A percentile compares a stretch with the other conserved stretches of the same genome.
These are phyloP conservation scores for Tetheella fluctuosa DNA, from an alignment of 2,888 invertebrate species.

Conservation along the genomic window DNA sequence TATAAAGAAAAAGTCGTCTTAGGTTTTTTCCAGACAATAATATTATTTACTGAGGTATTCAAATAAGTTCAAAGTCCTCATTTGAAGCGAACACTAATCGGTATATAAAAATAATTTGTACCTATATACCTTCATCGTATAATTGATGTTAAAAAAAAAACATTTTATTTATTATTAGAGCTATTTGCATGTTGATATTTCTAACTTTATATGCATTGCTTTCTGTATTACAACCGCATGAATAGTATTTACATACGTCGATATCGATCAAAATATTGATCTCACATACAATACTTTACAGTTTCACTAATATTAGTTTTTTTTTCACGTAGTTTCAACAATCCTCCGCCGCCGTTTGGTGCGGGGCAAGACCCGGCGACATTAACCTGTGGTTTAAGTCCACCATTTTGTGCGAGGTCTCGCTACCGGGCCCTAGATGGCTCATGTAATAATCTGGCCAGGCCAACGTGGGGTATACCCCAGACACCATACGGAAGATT, in stretches of 20 bases:
- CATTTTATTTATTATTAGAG: too few species aligned
- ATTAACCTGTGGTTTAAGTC: constrained; percentile 77
- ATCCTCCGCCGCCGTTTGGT: constrained; percentile 71
- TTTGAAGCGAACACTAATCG: too few species aligned
- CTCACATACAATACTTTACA: background rate
- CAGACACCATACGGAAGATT: constrained; percentile 88
- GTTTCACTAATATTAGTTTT: background rate
- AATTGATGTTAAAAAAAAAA: too few species aligned
- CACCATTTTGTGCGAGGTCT: constrained; percentile 76
- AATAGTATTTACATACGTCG: background rate
- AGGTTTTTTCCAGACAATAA: too few species aligned
- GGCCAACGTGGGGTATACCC: constrained; percentile 92
- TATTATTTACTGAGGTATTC: too few species aligned
- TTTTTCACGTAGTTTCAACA: constrained; percentile 65
- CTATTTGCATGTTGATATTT: too few species aligned
- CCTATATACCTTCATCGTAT: too few species aligned
- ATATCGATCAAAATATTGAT: background rate
- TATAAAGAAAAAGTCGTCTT: too few species aligned
- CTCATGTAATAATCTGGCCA: constrained; percentile 95
- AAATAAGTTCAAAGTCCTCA: too few species aligned
- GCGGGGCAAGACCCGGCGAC: constrained; percentile 70
- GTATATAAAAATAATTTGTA: too few species aligned
- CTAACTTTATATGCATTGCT: background rate
- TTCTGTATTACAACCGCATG: background rate
- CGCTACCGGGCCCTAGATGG: constrained; percentile 93